Base-by-base conservation (phyloP, 2,113 vertebrate genomes). In the Siniperca knerii region DNA sequence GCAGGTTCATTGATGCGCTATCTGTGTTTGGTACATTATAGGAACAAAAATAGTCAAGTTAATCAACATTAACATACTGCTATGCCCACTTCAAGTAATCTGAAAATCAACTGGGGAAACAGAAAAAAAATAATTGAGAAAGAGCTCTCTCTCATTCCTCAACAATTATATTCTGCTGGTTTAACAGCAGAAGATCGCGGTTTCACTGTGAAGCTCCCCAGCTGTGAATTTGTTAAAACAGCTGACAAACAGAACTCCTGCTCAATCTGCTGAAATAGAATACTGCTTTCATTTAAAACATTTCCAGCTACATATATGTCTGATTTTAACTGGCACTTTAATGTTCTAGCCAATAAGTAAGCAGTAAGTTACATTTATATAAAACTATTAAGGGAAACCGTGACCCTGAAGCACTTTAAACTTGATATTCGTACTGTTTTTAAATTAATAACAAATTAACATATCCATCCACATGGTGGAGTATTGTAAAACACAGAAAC, bases 221-320 rank as follows among this genome's bases (percentile, higher is more conserved):
- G 61, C 75, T 85, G 54, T n/a, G 50, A 57, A 54, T 20, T 57
- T 46, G 70, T 65, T 68, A 54, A 68, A 84, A 72, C 40, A 71
- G 50, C 57, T 60, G 29, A 66, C 64, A 65, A 42, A 62, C 23
- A 16, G 12, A 60, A 64, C 35, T 29, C 23, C 12, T 33, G 73
- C 25, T 29, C 16, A 29, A 48, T n/a, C 37, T 10, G n/a, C 58
- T 29, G 21, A 62, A 25, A 54, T 23, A 64, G 18, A 77, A 20
- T 8, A 33, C 11, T 10, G 37, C 70, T 46, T 66, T 81, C n/a
- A 55, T n/a, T 48, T 35, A 57, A 64, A 75, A n/a, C 2, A 57
- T 60, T 12, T n/a, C n/a, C 62, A 20, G 21, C 35, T 6, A 23
- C 25, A 57, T 21, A 6, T 11, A 44, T 54, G 52, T 54, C 11